Conservation (phyloP, 2,113 vertebrate genomes). For the Camelus bactrianus region DNA sequence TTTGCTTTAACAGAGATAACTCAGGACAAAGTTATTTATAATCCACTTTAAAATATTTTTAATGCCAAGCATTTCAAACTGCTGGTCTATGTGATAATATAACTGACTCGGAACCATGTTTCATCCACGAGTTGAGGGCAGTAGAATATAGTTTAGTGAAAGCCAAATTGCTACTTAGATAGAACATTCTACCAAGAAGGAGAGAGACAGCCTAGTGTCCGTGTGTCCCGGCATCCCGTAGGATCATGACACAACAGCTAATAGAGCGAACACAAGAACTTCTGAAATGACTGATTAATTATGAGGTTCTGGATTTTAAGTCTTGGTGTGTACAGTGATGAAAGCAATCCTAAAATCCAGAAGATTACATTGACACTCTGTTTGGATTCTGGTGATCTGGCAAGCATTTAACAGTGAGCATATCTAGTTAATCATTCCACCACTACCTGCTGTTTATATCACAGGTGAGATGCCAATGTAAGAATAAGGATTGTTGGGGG, state of each 20-base stretch:
- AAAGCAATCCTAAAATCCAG: not conserved
- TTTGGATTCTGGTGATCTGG: not conserved
- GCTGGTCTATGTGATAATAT: not conserved
- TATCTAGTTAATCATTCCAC: not conserved
- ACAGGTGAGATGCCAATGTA: not conserved
- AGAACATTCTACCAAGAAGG: not conserved
- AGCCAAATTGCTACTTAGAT: not conserved
- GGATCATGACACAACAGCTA: not conserved
- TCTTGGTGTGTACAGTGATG: not conserved
- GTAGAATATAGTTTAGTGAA: not conserved
- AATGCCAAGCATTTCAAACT: not conserved
- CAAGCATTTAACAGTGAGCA: not conserved
- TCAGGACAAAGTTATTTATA: not conserved
- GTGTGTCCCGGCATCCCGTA: not conserved
- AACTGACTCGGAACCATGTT: not conserved
- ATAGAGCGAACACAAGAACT: not conserved
- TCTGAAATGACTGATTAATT: constrained; percentile 2
- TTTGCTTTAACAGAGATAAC: not conserved
- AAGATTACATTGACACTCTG: not conserved
- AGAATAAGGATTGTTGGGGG: not conserved
- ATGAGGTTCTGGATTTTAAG: not conserved
- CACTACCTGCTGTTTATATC: not conserved
- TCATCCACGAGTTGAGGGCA: not conserved
- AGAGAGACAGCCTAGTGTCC: not conserved
- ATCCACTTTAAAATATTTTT: not conserved